Evolutionary conservation across 2,797 vertebrate species (phyloP).

Genomic region (Clarias fuscus): DNA sequence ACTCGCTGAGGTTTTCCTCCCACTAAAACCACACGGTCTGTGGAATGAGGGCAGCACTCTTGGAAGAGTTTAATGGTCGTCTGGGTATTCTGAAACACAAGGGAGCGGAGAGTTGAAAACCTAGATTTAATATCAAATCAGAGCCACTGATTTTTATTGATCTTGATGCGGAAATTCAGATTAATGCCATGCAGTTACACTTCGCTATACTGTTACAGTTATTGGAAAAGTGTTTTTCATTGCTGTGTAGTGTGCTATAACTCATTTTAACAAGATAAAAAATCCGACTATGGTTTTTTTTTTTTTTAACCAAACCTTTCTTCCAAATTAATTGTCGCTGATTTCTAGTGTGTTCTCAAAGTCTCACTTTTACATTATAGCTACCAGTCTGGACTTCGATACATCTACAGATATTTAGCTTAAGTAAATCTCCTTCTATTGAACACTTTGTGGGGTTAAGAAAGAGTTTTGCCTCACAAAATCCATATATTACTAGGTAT

Average conservation of each 20-base stretch:
- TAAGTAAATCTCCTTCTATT: not conserved
- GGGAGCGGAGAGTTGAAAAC: not conserved
- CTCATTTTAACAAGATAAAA: not conserved
- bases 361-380: not conserved
- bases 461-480: not conserved
- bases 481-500: not conserved
- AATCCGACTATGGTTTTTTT: not conserved
- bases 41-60: slow-evolving; percentile 98
- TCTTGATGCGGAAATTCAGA: not conserved
- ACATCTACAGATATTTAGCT: not conserved
- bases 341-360: not conserved
- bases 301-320: not conserved
- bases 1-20: slow-evolving; percentile 95
- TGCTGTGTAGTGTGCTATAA: not conserved
- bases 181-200: not conserved
- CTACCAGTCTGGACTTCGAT: not conserved
- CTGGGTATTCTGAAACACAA: slow-evolving; percentile 83
- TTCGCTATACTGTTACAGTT: not conserved
- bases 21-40: slow-evolving; percentile 94
- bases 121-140: not conserved
- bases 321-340: not conserved
- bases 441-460: not conserved
- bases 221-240: not conserved
- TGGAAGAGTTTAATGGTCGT: slow-evolving; percentile 99
- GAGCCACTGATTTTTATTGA: not conserved